These are phyloP conservation scores for Microcebus tavaratra DNA, from an alignment of 2,113 vertebrate genomes.

Conservation along the genomic window DNA sequence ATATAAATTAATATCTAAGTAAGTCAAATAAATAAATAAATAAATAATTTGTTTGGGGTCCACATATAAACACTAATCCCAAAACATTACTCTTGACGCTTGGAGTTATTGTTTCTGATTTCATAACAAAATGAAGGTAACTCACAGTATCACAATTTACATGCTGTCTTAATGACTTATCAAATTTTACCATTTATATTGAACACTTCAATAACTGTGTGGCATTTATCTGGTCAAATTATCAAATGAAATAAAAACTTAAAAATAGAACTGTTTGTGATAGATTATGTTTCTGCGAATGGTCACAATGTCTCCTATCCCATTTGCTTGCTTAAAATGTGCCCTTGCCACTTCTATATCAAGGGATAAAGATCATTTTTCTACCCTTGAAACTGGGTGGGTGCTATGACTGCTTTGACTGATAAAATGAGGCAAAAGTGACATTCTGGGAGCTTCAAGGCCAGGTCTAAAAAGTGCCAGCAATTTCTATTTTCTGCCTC, in stretches of 20 bases:
- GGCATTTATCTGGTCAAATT: not conserved
- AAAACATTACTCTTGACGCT: not conserved
- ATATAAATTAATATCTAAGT: not conserved
- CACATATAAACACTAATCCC: not conserved
- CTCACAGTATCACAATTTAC: not conserved
- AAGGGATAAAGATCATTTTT: not conserved
- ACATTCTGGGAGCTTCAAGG: not conserved
- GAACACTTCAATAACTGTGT: not conserved
- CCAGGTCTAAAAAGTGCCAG: not conserved
- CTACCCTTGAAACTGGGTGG: not conserved
- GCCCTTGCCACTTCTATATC: not conserved
- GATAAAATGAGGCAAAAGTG: not conserved
- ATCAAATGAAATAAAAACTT: not conserved
- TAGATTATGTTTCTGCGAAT: not conserved
- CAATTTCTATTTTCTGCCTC: not conserved
- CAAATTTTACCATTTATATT: not conserved
- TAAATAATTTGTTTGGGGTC: not conserved
- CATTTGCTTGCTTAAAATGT: not conserved
- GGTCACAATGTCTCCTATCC: no score
- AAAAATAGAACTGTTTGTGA: not conserved
- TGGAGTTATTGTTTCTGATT: not conserved
- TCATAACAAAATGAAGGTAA: not conserved
- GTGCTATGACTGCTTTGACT: not conserved
- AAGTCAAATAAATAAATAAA: conserved; percentile 18
- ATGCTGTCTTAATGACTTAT: not conserved